phyloP scores from a whole-genome alignment of 2,888 invertebrate genomes.

The Netelia fuscicornis region DNA sequence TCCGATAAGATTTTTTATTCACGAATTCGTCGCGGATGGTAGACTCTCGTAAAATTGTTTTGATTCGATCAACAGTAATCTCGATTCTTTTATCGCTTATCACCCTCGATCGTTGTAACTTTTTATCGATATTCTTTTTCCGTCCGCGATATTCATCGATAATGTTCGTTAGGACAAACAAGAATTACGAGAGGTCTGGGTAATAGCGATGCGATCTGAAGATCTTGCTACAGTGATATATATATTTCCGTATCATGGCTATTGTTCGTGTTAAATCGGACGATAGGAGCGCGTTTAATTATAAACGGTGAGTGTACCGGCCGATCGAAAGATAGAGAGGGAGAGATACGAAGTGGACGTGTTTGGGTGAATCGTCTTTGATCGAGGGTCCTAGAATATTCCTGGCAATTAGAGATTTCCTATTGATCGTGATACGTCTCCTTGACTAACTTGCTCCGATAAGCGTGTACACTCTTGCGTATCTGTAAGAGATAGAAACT shows the following conservation, averaged over 20 bases:
- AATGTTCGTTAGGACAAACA: neutral
- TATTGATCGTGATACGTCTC: constrained; percentile 16
- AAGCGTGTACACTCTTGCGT: neutral
- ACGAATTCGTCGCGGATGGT: no score
- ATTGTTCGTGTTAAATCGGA: constrained; percentile 11
- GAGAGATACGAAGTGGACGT: neutral
- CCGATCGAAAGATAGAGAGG: neutral
- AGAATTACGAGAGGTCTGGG: constrained; percentile 1
- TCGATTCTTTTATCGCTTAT: no score
- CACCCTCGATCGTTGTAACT: no score
- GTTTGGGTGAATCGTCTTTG: neutral
- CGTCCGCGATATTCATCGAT: no score
- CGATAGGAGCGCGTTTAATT: constrained; percentile 6
- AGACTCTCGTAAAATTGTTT: no score
- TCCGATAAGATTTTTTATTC: no score
- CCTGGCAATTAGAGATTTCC: neutral
- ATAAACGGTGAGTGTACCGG: constrained; percentile 13
- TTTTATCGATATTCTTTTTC: no score
- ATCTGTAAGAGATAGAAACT: constrained; percentile 2
- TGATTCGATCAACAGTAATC: no score
- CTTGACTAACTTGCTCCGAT: constrained; percentile 2
- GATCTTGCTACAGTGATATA: neutral
- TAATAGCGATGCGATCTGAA: constrained; percentile 1
- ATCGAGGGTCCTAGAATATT: neutral
- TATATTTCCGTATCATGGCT: neutral